A percentile compares a stretch with the other conserved stretches of the same genome.
Conservation (phyloP, 2,113 vertebrate species). For the Stercorarius parasiticus region DNA sequence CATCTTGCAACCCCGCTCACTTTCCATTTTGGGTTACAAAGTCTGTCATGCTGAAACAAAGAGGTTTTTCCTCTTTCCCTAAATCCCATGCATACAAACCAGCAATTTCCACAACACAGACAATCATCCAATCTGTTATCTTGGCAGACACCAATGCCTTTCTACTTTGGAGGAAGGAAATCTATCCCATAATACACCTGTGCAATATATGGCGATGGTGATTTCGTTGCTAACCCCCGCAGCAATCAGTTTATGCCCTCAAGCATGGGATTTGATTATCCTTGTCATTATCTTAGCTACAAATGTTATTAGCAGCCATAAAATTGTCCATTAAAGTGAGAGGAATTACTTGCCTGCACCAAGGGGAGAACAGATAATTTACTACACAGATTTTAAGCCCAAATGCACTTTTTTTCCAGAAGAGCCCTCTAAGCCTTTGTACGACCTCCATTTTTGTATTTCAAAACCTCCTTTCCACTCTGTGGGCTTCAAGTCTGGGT, state of each 20-base stretch:
- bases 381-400: slow-evolving; percentile 48
- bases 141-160: slow-evolving; percentile 46
- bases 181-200: slow-evolving; percentile 52
- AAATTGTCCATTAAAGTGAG: slow-evolving; percentile 72
- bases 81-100: slow-evolving; percentile 52
- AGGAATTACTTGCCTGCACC: slow-evolving; percentile 65
- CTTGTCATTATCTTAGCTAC: slow-evolving; percentile 74
- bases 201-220: slow-evolving; percentile 30
- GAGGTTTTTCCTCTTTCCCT: slow-evolving; percentile 32
- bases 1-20: background rate
- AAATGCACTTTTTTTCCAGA: background rate
- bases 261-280: slow-evolving; percentile 73
- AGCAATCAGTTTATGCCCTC: slow-evolving; percentile 69
- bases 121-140: slow-evolving; percentile 44
- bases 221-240: slow-evolving; percentile 57
- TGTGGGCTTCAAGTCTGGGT: background rate
- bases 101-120: slow-evolving; percentile 44
- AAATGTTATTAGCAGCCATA: slow-evolving; percentile 75
- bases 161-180: slow-evolving; percentile 28
- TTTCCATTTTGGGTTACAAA: slow-evolving; percentile 13
- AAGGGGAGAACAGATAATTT: slow-evolving; percentile 64
- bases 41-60: slow-evolving; percentile 37
- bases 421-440: background rate
- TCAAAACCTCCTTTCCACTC: background rate
- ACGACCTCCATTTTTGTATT: background rate